Evolutionary conservation across 2,113 vertebrate genomes (phyloP).

Genomic region (Eudyptes chrysolophus): DNA sequence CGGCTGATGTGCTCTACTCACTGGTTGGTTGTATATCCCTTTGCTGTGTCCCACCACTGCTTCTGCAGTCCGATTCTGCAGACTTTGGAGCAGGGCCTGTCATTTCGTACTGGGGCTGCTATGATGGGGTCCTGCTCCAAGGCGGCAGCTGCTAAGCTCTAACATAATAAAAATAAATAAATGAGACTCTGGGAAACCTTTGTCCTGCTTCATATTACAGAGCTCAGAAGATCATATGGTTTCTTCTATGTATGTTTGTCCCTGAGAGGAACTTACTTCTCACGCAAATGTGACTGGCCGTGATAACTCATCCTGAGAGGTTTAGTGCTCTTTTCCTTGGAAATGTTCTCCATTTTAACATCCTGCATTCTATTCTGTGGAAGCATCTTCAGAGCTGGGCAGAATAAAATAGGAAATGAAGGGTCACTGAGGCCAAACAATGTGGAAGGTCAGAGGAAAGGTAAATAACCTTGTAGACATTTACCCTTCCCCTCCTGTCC

Average conservation of each 20-base stretch:
- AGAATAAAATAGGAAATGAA: neutral
- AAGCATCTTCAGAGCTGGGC: neutral
- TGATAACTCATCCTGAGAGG: neutral
- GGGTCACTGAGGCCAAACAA: neutral
- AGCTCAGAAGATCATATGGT: neutral
- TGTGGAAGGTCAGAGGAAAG: neutral
- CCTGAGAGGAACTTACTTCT: neutral
- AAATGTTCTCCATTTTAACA: neutral
- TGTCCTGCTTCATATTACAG: neutral
- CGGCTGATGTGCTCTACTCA: fast-evolving
- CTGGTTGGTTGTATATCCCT: neutral
- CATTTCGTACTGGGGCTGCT: neutral
- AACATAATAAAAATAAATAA: neutral
- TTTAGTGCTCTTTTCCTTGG: neutral
- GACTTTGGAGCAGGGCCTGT: neutral
- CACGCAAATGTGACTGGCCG: neutral
- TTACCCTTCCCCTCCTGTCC: neutral
- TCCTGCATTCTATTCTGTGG: neutral
- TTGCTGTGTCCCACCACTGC: neutral
- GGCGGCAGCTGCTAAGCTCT: neutral
- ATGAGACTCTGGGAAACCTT: neutral
- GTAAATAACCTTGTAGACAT: neutral
- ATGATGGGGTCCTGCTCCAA: neutral
- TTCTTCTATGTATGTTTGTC: neutral
- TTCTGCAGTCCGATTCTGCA: neutral